A percentile compares a stretch with the other conserved stretches of the same genome.
Evolutionary conservation across 2,888 invertebrate species (phyloP).

Genomic region (Autographa gamma): DNA sequence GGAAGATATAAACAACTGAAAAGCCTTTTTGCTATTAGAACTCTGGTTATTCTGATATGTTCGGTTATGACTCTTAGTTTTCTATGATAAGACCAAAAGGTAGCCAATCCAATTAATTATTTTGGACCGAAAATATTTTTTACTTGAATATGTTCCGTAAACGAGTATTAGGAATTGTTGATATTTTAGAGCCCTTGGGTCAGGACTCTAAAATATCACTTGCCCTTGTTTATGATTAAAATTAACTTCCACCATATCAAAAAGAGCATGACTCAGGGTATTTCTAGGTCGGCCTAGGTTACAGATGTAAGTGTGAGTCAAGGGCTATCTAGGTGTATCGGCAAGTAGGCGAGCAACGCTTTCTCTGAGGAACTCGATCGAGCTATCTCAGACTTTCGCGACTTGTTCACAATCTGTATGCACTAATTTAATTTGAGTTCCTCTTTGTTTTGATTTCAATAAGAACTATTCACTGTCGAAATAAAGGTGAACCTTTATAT

Average conservation of each 20-base stretch:
- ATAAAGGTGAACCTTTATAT: not conserved
- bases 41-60: too few relatives aligned
- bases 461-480: too few relatives aligned
- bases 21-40: too few relatives aligned
- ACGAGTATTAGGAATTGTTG: too few relatives aligned
- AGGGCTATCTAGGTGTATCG: constrained; percentile 40
- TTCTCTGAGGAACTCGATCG: constrained; percentile 46
- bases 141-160: too few relatives aligned
- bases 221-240: too few relatives aligned
- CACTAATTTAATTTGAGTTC: constrained; percentile 10
- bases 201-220: too few relatives aligned
- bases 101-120: too few relatives aligned
- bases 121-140: too few relatives aligned
- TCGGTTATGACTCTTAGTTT: too few relatives aligned
- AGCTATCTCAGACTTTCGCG: constrained; percentile 43
- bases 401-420: constrained; percentile 23
- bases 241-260: not conserved
- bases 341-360: constrained; percentile 45
- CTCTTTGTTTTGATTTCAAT: not conserved
- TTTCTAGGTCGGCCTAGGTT: constrained; percentile 2
- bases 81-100: too few relatives aligned
- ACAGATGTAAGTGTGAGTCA: constrained; percentile 17
- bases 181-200: too few relatives aligned
- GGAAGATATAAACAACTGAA: not conserved
- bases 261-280: not conserved